Base-by-base conservation (phyloP, 1,140 invertebrate species). In the Apis cerana region DNA sequence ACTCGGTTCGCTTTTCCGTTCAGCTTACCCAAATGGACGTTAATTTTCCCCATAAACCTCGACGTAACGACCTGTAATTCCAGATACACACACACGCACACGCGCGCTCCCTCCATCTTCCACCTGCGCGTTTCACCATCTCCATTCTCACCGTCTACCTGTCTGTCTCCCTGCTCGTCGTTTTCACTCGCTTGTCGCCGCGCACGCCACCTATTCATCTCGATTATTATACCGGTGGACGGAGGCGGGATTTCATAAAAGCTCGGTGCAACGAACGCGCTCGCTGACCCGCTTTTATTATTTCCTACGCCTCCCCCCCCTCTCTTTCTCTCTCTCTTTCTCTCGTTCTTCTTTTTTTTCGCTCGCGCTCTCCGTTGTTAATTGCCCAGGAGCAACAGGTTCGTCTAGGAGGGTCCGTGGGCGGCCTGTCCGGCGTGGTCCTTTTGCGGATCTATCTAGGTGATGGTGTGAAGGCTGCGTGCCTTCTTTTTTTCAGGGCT, bases 351-450 rank as follows among this genome's bases (percentile, higher is more conserved):
- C 52, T 74, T 54, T 65, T 62, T 59, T 58, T 76, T 80, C 19
- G 27, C 70, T 82, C 50, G 75, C 82, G 79, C 81, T 75, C 82
- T 78, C 87, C 78, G 77, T 81, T 87, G 88, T 84, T 89, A 89
- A 89, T 89, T 89, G 83, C 80, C 33, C 67, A 64, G 62, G 85
- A 86, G 88, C 88, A 89, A 89, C 88, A 89, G 88, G 88, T 87
- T 87, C 75, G 72, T 87, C 85, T 81, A 75, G 81, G 72, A 72
- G 74, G 76, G 70, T 77, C 76, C 80, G 52, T 61, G 33, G 50
- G 19, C 65, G 54, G 50, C 21, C 58, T n/a, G n/a, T 77, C 50
- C 58, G 62, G 21, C 48, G 50, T 43, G 52, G 56, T 80, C 65
- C 71, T 81, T 75, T 27, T 74, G 61, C 52, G 61, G 59, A 80